These are phyloP conservation scores for Psettodes erumei DNA, from an alignment of 2,113 vertebrate species.

Conservation along the genomic window DNA sequence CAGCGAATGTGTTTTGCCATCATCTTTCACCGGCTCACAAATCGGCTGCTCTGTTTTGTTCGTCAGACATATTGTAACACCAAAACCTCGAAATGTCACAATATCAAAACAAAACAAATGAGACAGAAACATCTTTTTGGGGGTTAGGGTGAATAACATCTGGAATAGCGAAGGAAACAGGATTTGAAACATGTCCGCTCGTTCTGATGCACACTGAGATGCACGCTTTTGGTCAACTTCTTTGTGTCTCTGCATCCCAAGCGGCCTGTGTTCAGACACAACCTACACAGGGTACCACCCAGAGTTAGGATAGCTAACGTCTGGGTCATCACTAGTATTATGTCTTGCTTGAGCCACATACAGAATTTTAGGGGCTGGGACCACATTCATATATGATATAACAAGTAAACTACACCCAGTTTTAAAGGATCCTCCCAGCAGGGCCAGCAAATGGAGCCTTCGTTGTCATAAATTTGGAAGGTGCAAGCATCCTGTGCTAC, in stretches of 20 bases:
- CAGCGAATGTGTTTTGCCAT: constrained; percentile 36
- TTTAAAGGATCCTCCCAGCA: constrained; percentile 1
- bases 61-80: neutral
- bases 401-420: neutral
- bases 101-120: neutral
- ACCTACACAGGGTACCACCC: neutral
- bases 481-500: neutral
- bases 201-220: too few relatives aligned
- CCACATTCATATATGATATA: neutral
- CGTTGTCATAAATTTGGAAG: neutral
- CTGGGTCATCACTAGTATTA: neutral
- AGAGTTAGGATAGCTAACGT: neutral
- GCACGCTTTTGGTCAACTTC: too few relatives aligned
- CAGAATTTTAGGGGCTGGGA: neutral
- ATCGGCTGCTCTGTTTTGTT: constrained; percentile 25
- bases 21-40: constrained; percentile 16
- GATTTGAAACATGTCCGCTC: neutral
- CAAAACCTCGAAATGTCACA: neutral
- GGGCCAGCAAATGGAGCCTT: neutral
- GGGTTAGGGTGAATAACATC: neutral
- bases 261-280: neutral
- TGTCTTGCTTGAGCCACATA: neutral
- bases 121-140: neutral
- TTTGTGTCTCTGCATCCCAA: neutral
- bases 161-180: neutral